These are phyloP conservation scores for Xylota sylvarum DNA, from an alignment of 2,888 invertebrate genomes.

Conservation along the genomic window DNA sequence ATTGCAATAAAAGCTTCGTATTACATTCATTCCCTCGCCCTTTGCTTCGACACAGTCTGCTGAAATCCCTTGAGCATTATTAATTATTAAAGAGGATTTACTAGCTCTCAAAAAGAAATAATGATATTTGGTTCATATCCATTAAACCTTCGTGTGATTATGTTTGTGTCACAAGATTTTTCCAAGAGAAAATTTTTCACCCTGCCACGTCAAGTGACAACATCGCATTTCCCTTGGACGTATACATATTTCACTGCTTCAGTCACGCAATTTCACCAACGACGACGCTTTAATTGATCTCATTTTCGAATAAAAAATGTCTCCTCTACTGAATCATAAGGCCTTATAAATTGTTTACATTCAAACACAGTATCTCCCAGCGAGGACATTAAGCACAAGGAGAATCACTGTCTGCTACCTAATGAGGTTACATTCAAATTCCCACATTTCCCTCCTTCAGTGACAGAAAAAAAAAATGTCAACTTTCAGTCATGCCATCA, in stretches of 20 bases:
- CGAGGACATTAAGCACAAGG: conserved; percentile 4
- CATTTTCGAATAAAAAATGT: not conserved
- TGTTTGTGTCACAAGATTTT: not conserved
- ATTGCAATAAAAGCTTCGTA: not conserved
- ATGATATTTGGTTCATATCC: not conserved
- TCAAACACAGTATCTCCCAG: not conserved
- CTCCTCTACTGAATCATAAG: not conserved
- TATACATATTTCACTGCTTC: not conserved
- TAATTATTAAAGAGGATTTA: conserved; percentile 16
- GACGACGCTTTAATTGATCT: not conserved
- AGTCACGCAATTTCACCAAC: conserved; percentile 2
- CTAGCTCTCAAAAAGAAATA: not conserved
- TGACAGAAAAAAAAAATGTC: not conserved
- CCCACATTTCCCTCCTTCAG: not conserved
- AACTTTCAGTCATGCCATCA: not conserved
- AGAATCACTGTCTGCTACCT: conserved; percentile 3
- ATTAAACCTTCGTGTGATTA: conserved; percentile 1
- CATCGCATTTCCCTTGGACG: not conserved
- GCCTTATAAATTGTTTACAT: not conserved
- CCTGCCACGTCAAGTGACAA: not conserved
- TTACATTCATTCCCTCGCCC: not conserved
- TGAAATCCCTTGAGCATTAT: conserved; percentile 2
- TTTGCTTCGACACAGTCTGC: not conserved
- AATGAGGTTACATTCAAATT: conserved; percentile 1
- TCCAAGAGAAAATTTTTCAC: not conserved